Base-by-base conservation (phyloP, 2,888 invertebrate species). In the Melangyna quadrimaculata region DNA sequence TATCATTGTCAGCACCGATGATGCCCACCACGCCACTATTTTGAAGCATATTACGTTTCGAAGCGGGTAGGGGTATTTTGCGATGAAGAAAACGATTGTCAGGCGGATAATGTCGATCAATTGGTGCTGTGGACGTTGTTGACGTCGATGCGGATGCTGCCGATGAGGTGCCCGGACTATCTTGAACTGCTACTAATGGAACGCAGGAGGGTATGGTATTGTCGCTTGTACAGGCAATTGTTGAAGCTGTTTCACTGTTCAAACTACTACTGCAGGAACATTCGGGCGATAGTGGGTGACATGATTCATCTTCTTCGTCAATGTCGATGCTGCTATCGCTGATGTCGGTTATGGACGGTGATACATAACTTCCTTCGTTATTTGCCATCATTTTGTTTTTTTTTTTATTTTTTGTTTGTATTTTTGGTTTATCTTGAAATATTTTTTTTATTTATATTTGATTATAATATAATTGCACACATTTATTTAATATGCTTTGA, bases 241-340 rank as follows among this genome's bases (percentile, higher is more conserved):
- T 82, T 53, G 87, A 87, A 24, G 88, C 77, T 59, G 87, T 87
- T 29, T 88, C 88, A 74, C 87, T 88, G 72, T 87, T 88, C 53
- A 87, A 71, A 78, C 87, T 83, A 78, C 87, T 83, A 61, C 88
- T 88, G 51, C 83, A 88, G 87, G 88, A 88, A 87, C 87, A 88
- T 72, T 87, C 87, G 24, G 79, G 82, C 29, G 86, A 86, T 12
- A 73, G 67, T 14, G 86, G 88, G 80, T 87, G 87, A 14, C 87
- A 88, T 8, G 88, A 87, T 24, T 88, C 88, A 55, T 89, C 89
- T 17, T 89, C 89, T 12, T 89, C 89, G 59, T 91, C 90, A 79
- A 91, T 90, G 75, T 91, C 91, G 48, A 90, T 90, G 78, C 91
- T 91, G 65, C 89, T 89, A 81, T 90, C 89, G 78, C 88, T 89